Evolutionary conservation across 2,113 vertebrate genomes (phyloP), one percentile per base, ranked within the genome.

Genomic region (Pluvialis apricaria): DNA sequence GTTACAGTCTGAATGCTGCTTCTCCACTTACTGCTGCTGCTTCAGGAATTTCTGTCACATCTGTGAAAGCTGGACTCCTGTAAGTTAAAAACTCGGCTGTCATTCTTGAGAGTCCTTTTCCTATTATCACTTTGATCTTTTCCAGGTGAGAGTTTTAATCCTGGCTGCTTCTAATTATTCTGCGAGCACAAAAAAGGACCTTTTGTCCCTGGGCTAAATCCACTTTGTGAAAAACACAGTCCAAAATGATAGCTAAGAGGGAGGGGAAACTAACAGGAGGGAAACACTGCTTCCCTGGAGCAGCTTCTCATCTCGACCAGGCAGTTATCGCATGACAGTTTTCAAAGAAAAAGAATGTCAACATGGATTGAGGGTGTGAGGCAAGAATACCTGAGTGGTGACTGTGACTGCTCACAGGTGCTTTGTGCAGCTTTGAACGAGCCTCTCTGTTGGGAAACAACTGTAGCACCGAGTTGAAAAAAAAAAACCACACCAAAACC

Each of bases 81-180:
- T 38, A 81, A 76, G 44, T 65, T 45, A 54, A 62, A 82, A 86
- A 42, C 54, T 84, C 7, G 0, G 15, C 68, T 92, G 42, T 80
- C 34, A 4, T 77, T 79, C 75, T 40, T 65, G 18, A 55, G 44
- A 83, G 17, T 66, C 52, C 38, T 83, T 77, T 93, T 51, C 60
- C 64, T 84, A 1, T 71, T 88, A 81, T 45, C 62, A 38, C 64
- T 88, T 90, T 80, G 49, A 70, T 88, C 62, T 91, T 88, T 77
- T 78, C 52, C 82, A 86, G 75, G 54, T 80, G n/a, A 85, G 29
- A 75, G 24, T 78, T 93, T 93, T 88, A 94, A 92, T 88, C 26
- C 34, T 75, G 42, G 18, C 64, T 96, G 76, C n/a, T 92, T 92
- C 55, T 91, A 78, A 70, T 81, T 92, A 78, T 55, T n/a, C 51